These are phyloP conservation scores for Mayetiola destructor DNA, from an alignment of 2,888 invertebrate species.

Conservation along the genomic window DNA sequence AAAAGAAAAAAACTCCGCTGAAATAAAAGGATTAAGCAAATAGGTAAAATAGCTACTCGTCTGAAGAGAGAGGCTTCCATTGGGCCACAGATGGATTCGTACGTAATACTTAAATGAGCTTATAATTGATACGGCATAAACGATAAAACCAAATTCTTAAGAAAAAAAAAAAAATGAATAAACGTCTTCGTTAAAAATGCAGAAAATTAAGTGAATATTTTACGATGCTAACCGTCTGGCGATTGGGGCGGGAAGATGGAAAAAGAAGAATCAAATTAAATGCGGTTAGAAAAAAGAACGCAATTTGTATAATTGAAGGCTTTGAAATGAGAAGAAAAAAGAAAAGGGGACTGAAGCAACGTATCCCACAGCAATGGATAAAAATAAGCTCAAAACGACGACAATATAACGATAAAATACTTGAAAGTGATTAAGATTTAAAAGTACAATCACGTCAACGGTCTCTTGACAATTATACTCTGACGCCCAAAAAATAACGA, in stretches of 20 bases:
- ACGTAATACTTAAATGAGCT: conserved; percentile 6
- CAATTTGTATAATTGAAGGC: conserved; percentile 5
- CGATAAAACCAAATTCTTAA: background rate
- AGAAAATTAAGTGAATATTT: background rate
- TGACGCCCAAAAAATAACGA: no score
- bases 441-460: conserved; percentile 2
- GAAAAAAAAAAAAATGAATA: no score
- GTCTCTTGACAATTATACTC: background rate
- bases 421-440: conserved; percentile 11
- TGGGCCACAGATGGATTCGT: background rate
- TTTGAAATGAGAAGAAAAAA: background rate
- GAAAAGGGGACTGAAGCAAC: no score
- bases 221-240: background rate
- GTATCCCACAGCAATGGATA: no score
- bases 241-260: background rate
- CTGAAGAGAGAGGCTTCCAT: background rate
- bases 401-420: no score
- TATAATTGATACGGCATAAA: conserved; percentile 6
- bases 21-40: no score
- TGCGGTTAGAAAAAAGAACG: background rate
- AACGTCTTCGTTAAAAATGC: background rate
- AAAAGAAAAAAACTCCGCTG: no score
- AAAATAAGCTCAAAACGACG: no score
- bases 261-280: background rate
- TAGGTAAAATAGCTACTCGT: no score